Evolutionary conservation across 2,113 vertebrate genomes (phyloP).

Genomic region (Nesoenas mayeri): DNA sequence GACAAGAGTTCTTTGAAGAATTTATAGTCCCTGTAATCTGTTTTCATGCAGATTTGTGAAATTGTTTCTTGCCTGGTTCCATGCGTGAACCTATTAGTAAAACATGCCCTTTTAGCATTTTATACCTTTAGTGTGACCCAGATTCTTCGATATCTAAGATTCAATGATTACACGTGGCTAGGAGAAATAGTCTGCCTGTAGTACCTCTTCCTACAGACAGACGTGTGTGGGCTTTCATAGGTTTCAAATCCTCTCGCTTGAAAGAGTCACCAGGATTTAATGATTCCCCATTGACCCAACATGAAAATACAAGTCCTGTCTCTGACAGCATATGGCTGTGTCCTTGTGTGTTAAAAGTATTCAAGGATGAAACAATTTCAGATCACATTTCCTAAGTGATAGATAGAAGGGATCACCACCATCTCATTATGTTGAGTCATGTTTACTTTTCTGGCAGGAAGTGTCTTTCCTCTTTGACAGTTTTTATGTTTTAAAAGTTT

Average conservation of each 20-base stretch:
- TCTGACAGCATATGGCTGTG: not conserved
- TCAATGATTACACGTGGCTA: fast-evolving
- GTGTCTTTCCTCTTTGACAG: not conserved
- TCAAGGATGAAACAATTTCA: not conserved
- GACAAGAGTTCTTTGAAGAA: not conserved
- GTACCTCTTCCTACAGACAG: not conserved
- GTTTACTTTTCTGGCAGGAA: not conserved
- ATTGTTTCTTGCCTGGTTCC: not conserved
- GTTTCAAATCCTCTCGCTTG: not conserved
- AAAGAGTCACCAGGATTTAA: not conserved
- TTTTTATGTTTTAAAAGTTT: not conserved
- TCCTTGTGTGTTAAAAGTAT: not conserved
- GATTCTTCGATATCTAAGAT: not conserved
- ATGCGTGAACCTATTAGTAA: not conserved
- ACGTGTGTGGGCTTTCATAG: not conserved
- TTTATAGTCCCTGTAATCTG: not conserved
- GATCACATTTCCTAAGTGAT: not conserved
- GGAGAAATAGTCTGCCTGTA: not conserved
- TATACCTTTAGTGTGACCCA: not conserved
- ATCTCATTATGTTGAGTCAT: not conserved
- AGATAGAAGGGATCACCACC: not conserved
- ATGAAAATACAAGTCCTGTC: not conserved
- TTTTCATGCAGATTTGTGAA: not conserved
- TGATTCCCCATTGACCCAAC: not conserved
- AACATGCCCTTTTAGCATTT: not conserved